Evolutionary conservation across 2,797 vertebrate genomes (phyloP).

Genomic region (Petrocephalus sullivani): DNA sequence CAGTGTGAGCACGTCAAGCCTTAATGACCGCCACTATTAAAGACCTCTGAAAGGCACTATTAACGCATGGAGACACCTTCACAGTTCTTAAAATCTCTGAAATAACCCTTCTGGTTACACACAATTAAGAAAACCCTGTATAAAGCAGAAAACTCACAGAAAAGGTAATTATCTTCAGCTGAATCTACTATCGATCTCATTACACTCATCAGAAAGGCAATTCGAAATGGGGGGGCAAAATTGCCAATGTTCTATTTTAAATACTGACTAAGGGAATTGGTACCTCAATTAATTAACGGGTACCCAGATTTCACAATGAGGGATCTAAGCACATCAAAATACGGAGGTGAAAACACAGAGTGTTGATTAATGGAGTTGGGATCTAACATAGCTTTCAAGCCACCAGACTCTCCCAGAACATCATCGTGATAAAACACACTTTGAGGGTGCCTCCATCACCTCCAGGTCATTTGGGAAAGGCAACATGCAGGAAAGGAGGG

Average conservation of each 20-base stretch:
- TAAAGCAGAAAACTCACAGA: neutral
- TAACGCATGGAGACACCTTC: neutral
- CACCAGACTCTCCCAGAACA: neutral
- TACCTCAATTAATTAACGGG: conserved; percentile 16
- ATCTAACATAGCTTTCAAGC: neutral
- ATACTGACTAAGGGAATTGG: conserved; percentile 7
- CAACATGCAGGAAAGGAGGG: neutral
- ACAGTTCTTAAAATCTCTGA: neutral
- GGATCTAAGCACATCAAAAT: neutral
- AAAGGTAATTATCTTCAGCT: conserved; percentile 11
- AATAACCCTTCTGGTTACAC: neutral
- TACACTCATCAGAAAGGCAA: conserved; percentile 5
- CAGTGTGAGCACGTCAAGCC: neutral
- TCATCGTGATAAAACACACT: neutral
- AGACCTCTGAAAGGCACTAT: neutral
- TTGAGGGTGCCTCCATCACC: neutral
- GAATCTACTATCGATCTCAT: neutral
- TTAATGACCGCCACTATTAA: neutral
- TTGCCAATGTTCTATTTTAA: neutral
- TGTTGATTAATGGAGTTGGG: neutral
- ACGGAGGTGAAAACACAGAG: neutral
- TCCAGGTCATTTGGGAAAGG: neutral
- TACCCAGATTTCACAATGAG: neutral
- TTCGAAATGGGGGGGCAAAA: neutral
- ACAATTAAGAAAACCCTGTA: conserved; percentile 8